A percentile compares a stretch with the other conserved stretches of the same genome.
These are phyloP conservation scores for Sympetrum striolatum DNA, from an alignment of 2,888 invertebrate genomes.

Conservation along the genomic window DNA sequence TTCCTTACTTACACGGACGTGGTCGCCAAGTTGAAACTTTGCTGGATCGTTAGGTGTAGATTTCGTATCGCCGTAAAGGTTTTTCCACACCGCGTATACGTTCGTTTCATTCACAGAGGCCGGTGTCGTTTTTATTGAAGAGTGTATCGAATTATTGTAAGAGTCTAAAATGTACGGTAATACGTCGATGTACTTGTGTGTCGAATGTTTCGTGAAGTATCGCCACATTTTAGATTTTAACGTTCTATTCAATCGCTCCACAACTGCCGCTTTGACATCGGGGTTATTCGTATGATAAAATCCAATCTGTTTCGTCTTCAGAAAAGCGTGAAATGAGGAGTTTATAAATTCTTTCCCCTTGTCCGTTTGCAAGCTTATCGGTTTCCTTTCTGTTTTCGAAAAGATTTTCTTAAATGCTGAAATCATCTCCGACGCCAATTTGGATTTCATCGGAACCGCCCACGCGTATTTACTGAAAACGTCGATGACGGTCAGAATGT, in stretches of 20 bases:
- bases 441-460: constrained; percentile 48
- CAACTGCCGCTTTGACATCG: too few relatives aligned
- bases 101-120: too few relatives aligned
- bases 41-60: neutral
- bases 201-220: neutral
- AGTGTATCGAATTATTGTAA: too few relatives aligned
- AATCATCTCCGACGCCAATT: too few relatives aligned
- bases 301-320: neutral
- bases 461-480: constrained; percentile 42
- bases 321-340: neutral
- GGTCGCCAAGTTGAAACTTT: neutral
- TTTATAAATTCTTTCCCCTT: neutral
- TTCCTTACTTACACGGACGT: too few relatives aligned
- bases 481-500: constrained; percentile 35
- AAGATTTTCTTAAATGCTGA: neutral
- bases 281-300: neutral
- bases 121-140: too few relatives aligned
- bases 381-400: too few relatives aligned
- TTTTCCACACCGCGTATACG: too few relatives aligned
- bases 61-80: neutral
- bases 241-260: neutral
- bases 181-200: too few relatives aligned
- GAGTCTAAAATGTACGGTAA: too few relatives aligned
- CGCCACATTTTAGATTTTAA: neutral
- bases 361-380: neutral